These are phyloP conservation scores for Drosophila albomicans DNA, from an alignment of 1,140 invertebrate genomes.

Conservation along the genomic window DNA sequence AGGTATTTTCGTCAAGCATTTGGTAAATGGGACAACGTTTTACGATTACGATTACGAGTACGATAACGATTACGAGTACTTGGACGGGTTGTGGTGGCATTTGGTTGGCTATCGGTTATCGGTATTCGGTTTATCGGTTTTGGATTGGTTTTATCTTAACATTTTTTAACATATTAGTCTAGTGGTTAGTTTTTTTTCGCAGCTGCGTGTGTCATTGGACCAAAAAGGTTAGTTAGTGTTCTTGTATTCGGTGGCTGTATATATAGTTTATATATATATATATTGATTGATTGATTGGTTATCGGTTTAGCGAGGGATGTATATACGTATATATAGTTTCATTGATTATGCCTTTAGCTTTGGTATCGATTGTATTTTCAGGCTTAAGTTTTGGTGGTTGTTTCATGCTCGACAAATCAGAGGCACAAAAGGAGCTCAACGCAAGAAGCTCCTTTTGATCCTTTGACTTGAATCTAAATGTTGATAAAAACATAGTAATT, in stretches of 20 bases:
- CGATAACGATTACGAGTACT: conserved; percentile 47
- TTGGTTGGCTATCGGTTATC: conserved; percentile 44
- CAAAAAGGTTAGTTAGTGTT: conserved; percentile 57
- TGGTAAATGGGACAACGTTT: conserved; percentile 57
- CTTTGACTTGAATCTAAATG: conserved; percentile 70
- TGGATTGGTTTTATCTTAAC: conserved; percentile 21
- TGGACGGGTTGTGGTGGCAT: conserved; percentile 50
- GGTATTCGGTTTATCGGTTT: conserved; percentile 5
- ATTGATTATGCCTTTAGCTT: conserved; percentile 26
- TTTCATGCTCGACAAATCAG: conserved; percentile 57
- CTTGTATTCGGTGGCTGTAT: conserved; percentile 33
- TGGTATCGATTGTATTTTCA: conserved; percentile 14
- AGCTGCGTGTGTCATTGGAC: conserved; percentile 61
- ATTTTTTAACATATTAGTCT: conserved; percentile 29
- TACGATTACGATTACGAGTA: conserved; percentile 39
- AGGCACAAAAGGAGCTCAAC: conserved; percentile 56
- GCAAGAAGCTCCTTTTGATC: conserved; percentile 53
- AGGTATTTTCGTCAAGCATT: conserved; percentile 53
- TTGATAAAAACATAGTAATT: conserved; percentile 84
- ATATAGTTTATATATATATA: conserved; percentile 18
- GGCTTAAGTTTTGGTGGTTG: conserved; percentile 19
- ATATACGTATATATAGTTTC: background rate
- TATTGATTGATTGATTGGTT: conserved; percentile 19
- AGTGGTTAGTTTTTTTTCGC: conserved; percentile 30
- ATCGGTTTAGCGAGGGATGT: conserved; percentile 20